Evolutionary conservation across 2,797 vertebrate genomes (phyloP).

Genomic region (Danio albolineatus): DNA sequence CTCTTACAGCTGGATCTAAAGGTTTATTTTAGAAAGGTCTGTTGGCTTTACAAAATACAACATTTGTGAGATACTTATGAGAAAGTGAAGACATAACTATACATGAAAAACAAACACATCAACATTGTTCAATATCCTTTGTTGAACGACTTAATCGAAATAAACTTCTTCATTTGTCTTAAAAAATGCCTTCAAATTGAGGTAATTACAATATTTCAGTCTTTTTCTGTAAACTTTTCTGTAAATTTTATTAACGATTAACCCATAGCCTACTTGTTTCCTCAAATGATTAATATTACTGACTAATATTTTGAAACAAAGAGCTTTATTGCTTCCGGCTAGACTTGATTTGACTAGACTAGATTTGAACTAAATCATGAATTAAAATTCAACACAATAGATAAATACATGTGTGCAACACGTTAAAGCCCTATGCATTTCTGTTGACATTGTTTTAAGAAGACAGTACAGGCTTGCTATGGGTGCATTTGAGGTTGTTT

Average conservation of each 20-base stretch:
- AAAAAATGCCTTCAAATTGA: conserved; percentile 6
- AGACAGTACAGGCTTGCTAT: not conserved
- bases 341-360: not conserved
- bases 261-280: not conserved
- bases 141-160: not conserved
- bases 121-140: not conserved
- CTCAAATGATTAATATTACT: not conserved
- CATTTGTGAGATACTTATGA: not conserved
- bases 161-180: not conserved
- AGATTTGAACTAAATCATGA: not conserved
- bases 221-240: not conserved
- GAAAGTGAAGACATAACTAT: not conserved
- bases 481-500: not conserved
- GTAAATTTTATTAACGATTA: not conserved
- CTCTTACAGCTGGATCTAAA: not conserved
- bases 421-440: not conserved
- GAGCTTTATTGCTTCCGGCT: not conserved
- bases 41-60: conserved; percentile 4
- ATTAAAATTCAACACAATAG: not conserved
- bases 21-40: not conserved
- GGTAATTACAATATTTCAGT: not conserved
- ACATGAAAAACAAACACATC: not conserved
- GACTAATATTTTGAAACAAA: not conserved
- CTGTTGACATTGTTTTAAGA: not conserved
- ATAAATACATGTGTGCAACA: not conserved